Percentiles rank a stretch among this genome's conserved stretches.
Conservation (phyloP, 2,113 vertebrate genomes). For the Galbula dea region DNA sequence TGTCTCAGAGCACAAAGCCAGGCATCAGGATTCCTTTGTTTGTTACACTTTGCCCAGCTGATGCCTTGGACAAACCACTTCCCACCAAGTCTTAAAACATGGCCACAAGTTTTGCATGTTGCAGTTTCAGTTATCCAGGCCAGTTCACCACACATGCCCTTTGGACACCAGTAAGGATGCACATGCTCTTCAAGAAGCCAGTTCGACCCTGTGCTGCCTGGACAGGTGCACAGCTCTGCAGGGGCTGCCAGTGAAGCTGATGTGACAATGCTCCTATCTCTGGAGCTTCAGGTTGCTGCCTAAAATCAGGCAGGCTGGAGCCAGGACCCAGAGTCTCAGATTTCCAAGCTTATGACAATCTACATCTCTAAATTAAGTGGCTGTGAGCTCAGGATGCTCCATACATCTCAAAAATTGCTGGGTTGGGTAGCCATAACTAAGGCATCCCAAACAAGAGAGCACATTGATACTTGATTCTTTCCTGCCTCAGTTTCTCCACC, state of each 20-base stretch:
- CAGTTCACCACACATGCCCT: neutral
- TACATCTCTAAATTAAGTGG: neutral
- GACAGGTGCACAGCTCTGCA: neutral
- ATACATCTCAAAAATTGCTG: neutral
- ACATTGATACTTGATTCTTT: neutral
- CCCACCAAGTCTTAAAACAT: neutral
- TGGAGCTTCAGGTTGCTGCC: neutral
- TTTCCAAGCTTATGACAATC: neutral
- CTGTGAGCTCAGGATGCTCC: neutral
- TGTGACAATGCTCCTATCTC: neutral
- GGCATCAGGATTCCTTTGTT: neutral
- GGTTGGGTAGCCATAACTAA: neutral
- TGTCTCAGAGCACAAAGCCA: neutral
- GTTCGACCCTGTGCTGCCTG: neutral
- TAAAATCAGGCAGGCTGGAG: neutral
- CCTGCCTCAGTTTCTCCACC: constrained; percentile 2
- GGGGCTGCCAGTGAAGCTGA: accelerated
- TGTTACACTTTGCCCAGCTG: neutral
- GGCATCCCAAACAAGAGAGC: neutral
- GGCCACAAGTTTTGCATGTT: neutral
- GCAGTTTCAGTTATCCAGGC: neutral
- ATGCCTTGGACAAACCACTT: neutral
- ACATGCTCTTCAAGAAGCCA: neutral
- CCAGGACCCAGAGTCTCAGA: neutral
- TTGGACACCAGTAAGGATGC: neutral